phyloP scores from a whole-genome alignment of 1,140 invertebrate species.

The Magallana angulata region DNA sequence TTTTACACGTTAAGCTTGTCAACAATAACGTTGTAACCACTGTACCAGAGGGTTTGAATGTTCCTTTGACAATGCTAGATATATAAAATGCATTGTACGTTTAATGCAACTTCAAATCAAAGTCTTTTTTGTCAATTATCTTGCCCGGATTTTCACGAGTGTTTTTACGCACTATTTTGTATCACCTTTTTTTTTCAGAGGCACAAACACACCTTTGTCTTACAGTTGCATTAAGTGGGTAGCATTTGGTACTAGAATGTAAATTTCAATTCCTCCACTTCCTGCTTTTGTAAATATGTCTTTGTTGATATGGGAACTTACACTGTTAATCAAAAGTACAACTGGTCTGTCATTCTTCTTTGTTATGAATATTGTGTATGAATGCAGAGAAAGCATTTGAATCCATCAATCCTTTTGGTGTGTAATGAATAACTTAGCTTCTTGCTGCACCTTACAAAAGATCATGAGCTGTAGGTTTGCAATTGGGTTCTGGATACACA shows the following conservation, averaged over 20 bases:
- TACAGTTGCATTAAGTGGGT: constrained; percentile 53
- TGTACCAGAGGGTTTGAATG: too few relatives aligned
- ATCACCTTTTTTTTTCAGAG: constrained; percentile 50
- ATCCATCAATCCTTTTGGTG: constrained; percentile 56
- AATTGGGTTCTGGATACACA: constrained; percentile 48
- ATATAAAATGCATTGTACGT: too few relatives aligned
- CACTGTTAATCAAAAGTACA: background rate
- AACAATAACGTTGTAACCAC: too few relatives aligned
- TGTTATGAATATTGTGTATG: constrained; percentile 55
- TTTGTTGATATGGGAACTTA: background rate
- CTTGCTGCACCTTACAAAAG: constrained; percentile 30
- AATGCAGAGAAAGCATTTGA: constrained; percentile 43
- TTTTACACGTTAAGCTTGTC: too few relatives aligned
- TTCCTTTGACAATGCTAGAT: too few relatives aligned
- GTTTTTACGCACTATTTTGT: constrained; percentile 48
- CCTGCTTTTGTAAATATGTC: constrained; percentile 23
- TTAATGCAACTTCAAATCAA: constrained; percentile 47
- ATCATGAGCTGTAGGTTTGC: constrained; percentile 44
- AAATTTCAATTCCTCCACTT: constrained; percentile 48
- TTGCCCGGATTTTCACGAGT: constrained; percentile 33
- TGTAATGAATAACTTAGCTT: constrained; percentile 47
- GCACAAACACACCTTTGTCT: constrained; percentile 51
- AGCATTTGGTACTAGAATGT: constrained; percentile 52
- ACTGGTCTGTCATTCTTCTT: constrained; percentile 8
- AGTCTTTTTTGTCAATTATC: constrained; percentile 44